Evolutionary conservation across 2,113 vertebrate genomes (phyloP).

Genomic region (Charina bottae): DNA sequence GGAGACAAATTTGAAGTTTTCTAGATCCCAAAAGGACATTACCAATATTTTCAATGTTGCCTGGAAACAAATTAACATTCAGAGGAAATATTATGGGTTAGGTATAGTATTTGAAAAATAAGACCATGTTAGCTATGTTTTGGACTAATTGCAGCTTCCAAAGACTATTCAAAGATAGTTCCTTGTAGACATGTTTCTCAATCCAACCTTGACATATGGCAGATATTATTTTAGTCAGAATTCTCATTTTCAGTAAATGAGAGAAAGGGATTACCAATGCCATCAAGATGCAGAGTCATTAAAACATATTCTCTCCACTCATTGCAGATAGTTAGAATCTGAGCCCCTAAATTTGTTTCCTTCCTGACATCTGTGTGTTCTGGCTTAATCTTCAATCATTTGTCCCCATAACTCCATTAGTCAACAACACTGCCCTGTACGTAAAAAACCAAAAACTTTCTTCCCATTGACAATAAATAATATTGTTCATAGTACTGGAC

Average conservation of each 20-base stretch:
- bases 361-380: not conserved
- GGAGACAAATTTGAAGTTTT: not conserved
- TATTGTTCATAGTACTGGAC: not conserved
- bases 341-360: not conserved
- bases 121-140: not conserved
- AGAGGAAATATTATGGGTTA: not conserved
- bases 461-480: not conserved
- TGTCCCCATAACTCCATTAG: not conserved
- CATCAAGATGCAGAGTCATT: not conserved
- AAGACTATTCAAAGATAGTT: not conserved
- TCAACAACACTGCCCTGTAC: not conserved
- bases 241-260: not conserved
- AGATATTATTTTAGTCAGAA: not conserved
- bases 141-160: not conserved
- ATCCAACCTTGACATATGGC: not conserved
- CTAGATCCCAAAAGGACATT: not conserved
- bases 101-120: not conserved
- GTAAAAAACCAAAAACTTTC: not conserved
- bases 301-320: not conserved
- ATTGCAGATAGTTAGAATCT: not conserved
- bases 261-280: not conserved
- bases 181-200: not conserved
- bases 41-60: not conserved
- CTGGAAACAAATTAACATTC: not conserved
- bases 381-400: not conserved